Percentiles rank a stretch among this genome's conserved stretches.
These are phyloP conservation scores for Leucophenga varia DNA, from an alignment of 1,140 invertebrate species.

Conservation along the genomic window DNA sequence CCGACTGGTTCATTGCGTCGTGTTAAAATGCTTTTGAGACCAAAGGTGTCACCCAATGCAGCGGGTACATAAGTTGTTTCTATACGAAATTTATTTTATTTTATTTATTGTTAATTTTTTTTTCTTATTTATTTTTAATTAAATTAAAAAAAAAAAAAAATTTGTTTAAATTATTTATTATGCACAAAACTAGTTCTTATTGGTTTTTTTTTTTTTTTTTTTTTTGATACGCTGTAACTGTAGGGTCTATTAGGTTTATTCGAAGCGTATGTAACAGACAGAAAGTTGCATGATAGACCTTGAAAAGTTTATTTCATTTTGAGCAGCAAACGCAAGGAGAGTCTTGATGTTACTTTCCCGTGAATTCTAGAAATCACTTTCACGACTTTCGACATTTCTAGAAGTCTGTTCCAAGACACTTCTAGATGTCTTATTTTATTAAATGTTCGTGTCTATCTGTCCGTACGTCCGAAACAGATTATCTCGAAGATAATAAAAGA, in stretches of 20 bases:
- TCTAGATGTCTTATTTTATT: too few species aligned
- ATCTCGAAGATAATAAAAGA: too few species aligned
- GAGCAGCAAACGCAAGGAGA: too few species aligned
- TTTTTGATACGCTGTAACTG: background rate
- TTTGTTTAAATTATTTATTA: background rate
- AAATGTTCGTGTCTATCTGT: too few species aligned
- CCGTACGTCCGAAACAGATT: too few species aligned
- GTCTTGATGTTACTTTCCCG: too few species aligned
- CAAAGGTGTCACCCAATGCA: conserved; percentile 2
- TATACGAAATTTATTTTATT: background rate
- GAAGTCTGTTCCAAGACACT: too few species aligned
- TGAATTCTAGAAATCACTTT: too few species aligned
- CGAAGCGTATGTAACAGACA: background rate
- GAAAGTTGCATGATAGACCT: background rate
- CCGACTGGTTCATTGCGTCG: conserved; percentile 32
- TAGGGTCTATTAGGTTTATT: background rate
- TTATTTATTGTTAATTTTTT: background rate
- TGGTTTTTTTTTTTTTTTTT: background rate
- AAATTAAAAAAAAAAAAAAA: background rate
- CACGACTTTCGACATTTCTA: too few species aligned
- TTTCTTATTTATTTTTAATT: background rate
- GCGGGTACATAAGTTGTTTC: background rate
- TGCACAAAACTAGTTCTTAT: background rate
- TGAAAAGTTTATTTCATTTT: too few species aligned
- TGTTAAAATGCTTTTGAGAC: conserved; percentile 37